Conservation (phyloP, 1,140 invertebrate genomes). For the Tenebrio molitor region DNA sequence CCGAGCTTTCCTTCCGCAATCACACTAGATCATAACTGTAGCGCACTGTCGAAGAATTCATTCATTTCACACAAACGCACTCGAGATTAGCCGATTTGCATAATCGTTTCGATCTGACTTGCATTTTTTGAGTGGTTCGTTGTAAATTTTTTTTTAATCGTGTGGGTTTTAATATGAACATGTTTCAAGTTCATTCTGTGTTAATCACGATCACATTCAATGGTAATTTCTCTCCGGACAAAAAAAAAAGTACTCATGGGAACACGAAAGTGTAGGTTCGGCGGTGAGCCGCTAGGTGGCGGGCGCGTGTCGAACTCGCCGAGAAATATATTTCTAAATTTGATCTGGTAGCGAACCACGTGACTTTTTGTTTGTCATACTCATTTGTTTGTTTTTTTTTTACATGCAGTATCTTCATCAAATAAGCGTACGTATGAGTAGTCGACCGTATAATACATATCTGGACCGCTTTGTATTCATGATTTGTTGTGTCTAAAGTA, state of each 20-base stretch:
- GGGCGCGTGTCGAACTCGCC: not conserved
- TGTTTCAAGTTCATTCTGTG: constrained; percentile 12
- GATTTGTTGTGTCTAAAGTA: not conserved
- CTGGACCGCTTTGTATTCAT: not conserved
- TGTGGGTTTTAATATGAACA: not conserved
- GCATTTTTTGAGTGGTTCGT: not conserved
- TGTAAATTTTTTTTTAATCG: not conserved
- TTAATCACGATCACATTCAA: constrained; percentile 10
- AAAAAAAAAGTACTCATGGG: no score
- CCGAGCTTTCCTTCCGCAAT: not conserved
- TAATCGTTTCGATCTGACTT: constrained; percentile 11
- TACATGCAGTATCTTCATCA: constrained; percentile 74
- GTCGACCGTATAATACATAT: no score
- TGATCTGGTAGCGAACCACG: not conserved
- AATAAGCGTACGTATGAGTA: constrained; percentile 70
- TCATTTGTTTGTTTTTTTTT: constrained; percentile 38
- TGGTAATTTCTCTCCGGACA: constrained; percentile 33
- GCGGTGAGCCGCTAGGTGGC: not conserved
- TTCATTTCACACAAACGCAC: not conserved
- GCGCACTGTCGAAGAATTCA: constrained; percentile 1
- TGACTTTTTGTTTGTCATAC: constrained; percentile 12
- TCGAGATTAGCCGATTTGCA: constrained; percentile 11
- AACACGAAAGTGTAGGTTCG: not conserved
- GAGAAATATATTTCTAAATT: not conserved
- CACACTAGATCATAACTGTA: constrained; percentile 18